Conservation (phyloP, 2,888 invertebrate genomes). For the Subacronicta megacephala region DNA sequence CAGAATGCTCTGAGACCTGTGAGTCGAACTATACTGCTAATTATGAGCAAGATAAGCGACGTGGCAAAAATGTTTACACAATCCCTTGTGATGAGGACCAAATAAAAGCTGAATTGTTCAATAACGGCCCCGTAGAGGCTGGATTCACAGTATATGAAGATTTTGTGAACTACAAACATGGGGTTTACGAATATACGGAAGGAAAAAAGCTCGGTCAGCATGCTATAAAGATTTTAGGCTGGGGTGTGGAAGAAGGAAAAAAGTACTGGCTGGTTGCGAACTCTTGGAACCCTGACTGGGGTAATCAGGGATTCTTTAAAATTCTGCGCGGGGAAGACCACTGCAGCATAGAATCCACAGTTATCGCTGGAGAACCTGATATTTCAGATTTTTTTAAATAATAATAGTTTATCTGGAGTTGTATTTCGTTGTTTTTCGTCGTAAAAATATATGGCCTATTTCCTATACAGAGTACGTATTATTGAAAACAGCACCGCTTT, state of each 20-base stretch:
- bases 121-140: conserved; percentile 4
- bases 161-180: conserved; percentile 6
- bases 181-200: conserved; percentile 2
- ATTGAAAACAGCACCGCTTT: no score
- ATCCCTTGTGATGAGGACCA: neutral
- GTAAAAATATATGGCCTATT: no score
- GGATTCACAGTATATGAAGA: neutral
- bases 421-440: no score
- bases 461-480: no score
- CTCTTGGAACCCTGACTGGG: conserved; percentile 10
- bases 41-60: conserved; percentile 3
- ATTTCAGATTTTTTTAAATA: no score
- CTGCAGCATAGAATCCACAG: neutral
- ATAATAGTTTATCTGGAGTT: no score
- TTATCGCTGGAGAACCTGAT: conserved; percentile 5
- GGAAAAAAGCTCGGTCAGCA: neutral
- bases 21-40: neutral
- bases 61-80: neutral
- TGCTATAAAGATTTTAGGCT: conserved; percentile 10
- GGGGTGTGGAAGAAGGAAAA: conserved; percentile 6
- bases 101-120: conserved; percentile 7
- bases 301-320: conserved; percentile 12
- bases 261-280: conserved; percentile 16
- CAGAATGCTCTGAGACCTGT: conserved; percentile 3
- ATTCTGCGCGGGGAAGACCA: conserved; percentile 8